Conservation (phyloP, 2,888 invertebrate species). For the Spicauda simplicius region DNA sequence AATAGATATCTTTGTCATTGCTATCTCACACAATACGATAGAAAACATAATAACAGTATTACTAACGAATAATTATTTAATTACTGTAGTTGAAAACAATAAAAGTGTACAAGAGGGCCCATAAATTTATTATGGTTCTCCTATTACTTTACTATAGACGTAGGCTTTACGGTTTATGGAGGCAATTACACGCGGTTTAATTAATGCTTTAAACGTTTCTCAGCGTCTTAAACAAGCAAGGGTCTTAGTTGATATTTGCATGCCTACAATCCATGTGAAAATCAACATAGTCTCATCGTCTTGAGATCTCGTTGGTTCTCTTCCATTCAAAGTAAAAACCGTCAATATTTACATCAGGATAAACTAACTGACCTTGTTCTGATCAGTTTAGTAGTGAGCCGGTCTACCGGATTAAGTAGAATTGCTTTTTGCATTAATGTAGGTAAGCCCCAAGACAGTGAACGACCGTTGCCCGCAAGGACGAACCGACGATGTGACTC, state of each 20-base stretch:
- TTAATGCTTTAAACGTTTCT: neutral
- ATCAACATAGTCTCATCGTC: too few relatives aligned
- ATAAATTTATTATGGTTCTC: too few relatives aligned
- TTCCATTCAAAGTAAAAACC: neutral
- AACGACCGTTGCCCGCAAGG: conserved; percentile 55
- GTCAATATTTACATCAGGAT: neutral
- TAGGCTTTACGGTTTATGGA: neutral
- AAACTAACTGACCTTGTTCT: neutral
- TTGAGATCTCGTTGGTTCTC: neutral
- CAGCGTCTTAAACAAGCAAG: neutral
- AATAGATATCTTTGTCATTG: neutral
- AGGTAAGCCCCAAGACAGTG: conserved; percentile 25
- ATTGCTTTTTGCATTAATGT: conserved; percentile 29
- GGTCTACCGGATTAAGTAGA: conserved; percentile 7
- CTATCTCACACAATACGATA: neutral
- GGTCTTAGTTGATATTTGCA: neutral
- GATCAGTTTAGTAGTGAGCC: conserved; percentile 24
- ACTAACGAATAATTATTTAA: too few relatives aligned
- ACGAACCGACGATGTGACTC: conserved; percentile 59
- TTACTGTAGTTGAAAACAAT: too few relatives aligned
- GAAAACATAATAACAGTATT: neutral
- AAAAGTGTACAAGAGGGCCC: too few relatives aligned
- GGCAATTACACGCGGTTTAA: neutral
- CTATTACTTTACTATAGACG: too few relatives aligned
- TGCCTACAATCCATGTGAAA: too few relatives aligned